phyloP scores from a whole-genome alignment of 2,888 invertebrate species.

The Scaptomyza tumidula region DNA sequence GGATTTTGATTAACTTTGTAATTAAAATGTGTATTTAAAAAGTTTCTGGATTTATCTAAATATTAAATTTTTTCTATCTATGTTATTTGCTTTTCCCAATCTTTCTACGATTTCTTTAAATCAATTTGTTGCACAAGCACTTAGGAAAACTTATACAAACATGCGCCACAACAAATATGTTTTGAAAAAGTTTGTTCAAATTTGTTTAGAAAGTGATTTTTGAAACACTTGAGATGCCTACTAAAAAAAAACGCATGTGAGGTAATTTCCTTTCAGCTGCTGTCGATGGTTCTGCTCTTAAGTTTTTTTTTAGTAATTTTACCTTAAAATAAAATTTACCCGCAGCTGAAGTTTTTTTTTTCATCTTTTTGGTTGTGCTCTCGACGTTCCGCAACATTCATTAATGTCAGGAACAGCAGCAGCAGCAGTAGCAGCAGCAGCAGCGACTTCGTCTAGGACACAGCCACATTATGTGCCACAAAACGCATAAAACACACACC shows the following conservation, averaged over 20 bases:
- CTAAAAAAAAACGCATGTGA: constrained; percentile 3
- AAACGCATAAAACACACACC: constrained; percentile 70
- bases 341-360: constrained; percentile 51
- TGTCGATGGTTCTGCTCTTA: constrained; percentile 45
- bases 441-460: constrained; percentile 59
- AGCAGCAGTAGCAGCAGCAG: constrained; percentile 28
- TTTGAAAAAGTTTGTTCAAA: constrained; percentile 5
- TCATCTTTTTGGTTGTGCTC: constrained; percentile 6
- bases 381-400: constrained; percentile 59
- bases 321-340: constrained; percentile 70
- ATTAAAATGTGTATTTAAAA: not conserved
- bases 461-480: constrained; percentile 75
- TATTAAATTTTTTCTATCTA: not conserved
- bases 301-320: constrained; percentile 27
- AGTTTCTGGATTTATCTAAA: not conserved
- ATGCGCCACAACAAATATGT: not conserved
- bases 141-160: not conserved
- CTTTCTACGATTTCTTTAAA: not conserved
- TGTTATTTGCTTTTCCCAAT: too few relatives aligned
- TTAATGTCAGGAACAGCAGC: constrained; percentile 71
- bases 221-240: constrained; percentile 12
- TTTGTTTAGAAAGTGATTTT: constrained; percentile 22
- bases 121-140: not conserved
- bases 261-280: constrained; percentile 21
- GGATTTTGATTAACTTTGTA: too few relatives aligned